Base-by-base conservation (phyloP, 2,113 vertebrate species). In the Ailurus styani region DNA sequence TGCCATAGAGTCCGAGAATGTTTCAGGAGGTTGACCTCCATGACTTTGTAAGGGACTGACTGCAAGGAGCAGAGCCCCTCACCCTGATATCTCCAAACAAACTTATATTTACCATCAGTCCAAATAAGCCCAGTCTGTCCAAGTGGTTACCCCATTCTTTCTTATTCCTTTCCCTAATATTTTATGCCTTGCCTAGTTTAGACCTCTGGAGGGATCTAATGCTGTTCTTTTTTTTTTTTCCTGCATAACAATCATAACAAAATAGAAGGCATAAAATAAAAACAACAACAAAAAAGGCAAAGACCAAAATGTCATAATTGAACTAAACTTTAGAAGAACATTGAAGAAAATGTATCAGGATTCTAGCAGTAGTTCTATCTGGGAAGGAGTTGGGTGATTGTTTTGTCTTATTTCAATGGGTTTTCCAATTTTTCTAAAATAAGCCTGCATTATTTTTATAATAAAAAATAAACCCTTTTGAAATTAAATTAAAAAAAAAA, bases 351-450 rank as follows among this genome's bases (percentile, higher is more conserved):
- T 14, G 40, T 37, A 52, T 2, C 21, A 60, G 73, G 62, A 95
- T n/a, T 1, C 45, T 91, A 42, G 7, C 27, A 29, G 3, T 31
- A 66, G 25, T 66, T 78, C 29, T 75, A 3, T 52, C 47, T 90
- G 27, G 2, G 40, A 91, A 93, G 34, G 23, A n/a, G 1, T 47
- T 68, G 4, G 14, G n/a, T 18, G 4, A 66, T 64, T 91, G 40
- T 55, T 70, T 90, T 90, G 25, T 88, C 7, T 79, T 89, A 70
- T 55, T 55, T 91, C 85, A 62, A 29, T 85, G 20, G 57, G 11
- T n/a, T 84, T 87, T 94, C 47, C 14, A 21, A 20, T 27, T 77
- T 90, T 87, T 94, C 88, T 73, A 93, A 96, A 94, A 64, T 85
- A 70, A 87, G 10, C 11, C 21, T 79, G 37, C 8, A 84, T 47